Percentiles rank a stretch among this genome's conserved stretches.
These are phyloP conservation scores for Brachionus manjavacas DNA, from an alignment of 1,140 invertebrate species.

Conservation along the genomic window DNA sequence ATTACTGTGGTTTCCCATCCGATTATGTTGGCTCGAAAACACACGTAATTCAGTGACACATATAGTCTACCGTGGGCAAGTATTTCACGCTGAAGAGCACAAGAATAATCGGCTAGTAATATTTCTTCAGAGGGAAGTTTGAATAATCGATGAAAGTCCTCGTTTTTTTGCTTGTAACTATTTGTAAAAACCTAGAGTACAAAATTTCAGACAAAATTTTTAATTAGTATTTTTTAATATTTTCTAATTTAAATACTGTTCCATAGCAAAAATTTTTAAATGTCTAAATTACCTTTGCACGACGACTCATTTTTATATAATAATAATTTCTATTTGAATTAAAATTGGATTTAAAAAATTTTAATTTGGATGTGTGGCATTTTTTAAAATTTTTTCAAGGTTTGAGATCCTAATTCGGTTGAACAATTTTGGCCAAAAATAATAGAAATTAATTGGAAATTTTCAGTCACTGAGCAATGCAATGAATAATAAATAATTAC, in stretches of 20 bases:
- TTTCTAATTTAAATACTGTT: too few species aligned
- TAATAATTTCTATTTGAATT: not conserved
- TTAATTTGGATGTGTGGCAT: not conserved
- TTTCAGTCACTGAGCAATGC: not conserved
- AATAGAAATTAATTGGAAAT: not conserved
- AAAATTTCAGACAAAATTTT: too few species aligned
- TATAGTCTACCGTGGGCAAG: constrained; percentile 84
- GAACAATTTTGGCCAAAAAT: not conserved
- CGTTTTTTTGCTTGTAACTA: constrained; percentile 61
- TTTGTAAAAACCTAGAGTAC: constrained; percentile 14
- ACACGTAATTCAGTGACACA: constrained; percentile 83
- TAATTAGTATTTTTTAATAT: too few species aligned
- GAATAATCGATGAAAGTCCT: constrained; percentile 85
- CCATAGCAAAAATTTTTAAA: too few species aligned
- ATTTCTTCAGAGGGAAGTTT: constrained; percentile 83
- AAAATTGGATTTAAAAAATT: not conserved
- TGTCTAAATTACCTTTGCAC: not conserved
- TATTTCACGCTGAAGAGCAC: constrained; percentile 88
- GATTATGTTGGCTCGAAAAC: constrained; percentile 92
- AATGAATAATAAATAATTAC: not conserved
- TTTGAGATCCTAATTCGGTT: not conserved
- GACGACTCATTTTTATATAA: not conserved
- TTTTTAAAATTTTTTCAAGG: not conserved
- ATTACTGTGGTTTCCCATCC: constrained; percentile 76
- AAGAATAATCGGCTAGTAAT: constrained; percentile 68